Base-by-base conservation (phyloP, 2,888 invertebrate genomes). In the Dusona sp. region DNA sequence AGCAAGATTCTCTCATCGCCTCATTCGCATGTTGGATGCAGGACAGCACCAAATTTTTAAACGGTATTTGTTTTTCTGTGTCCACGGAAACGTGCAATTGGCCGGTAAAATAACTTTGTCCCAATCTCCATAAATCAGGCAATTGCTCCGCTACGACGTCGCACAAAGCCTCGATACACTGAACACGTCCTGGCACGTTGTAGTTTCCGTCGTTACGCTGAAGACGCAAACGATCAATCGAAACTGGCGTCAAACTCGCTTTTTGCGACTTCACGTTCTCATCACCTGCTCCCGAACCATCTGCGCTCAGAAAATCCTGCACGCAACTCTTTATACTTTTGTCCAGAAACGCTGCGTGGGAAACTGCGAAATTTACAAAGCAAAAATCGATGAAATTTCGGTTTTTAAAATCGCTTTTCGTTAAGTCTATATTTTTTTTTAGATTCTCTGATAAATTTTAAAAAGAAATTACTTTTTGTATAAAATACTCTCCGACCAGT, bases 111-210 rank as follows among this genome's bases (percentile, higher is more conserved):
- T 99, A 99, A 57, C 98, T 97, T 92, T 98, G 97, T 0, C 99
- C 99, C 1, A 99, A 96, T 92, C 98, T 98, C 99, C 99, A 99
- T 90, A 99, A 96, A 94, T 99, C 98, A 48, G 98, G 98, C 92
- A 99, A 96, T 88, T 97, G 96, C 82, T 96, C 96, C 1, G 96
- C 96, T 61, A 98, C 96, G 85, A 97, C 95, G 80, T 97, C 96
- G 87, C 97, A 97, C 48, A 98, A 95, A 91, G 97, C 97, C 92
- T 98, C 98, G 75, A 97, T 96, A 92, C 98, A 98, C 83, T 96
- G 94, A 6, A 98, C 97, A 87, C 97, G 96, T 88, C 96, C 95
- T 0, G 97, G 97, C 33, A 95, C 95, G 67, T 92, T 91, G 64
- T 75, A 82, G 85, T 94, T 94, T 87, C 94, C 94, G 38, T 93